Conservation (phyloP, 2,113 vertebrate genomes). For the Epinephelus moara region DNA sequence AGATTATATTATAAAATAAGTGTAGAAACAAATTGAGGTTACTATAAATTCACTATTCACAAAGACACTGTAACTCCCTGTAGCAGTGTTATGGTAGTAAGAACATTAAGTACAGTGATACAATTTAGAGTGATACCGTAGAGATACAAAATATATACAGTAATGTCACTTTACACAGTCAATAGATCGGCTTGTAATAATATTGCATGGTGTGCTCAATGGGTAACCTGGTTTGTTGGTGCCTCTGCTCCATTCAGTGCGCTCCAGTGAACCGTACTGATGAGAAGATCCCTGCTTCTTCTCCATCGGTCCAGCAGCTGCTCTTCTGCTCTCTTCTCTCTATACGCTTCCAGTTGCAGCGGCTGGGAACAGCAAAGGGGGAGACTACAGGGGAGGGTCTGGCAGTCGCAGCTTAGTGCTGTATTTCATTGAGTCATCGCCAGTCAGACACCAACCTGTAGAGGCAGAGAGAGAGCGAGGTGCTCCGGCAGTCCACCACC, state of each 20-base stretch:
- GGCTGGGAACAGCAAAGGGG: conserved; percentile 2
- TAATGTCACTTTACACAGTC: background rate
- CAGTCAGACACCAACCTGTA: conserved; percentile 43
- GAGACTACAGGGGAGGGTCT: conserved; percentile 36
- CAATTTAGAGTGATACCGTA: background rate
- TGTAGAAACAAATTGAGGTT: background rate
- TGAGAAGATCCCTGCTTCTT: conserved; percentile 77
- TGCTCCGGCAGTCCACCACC: conserved; percentile 33
- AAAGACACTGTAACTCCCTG: background rate
- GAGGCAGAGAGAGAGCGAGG: conserved; percentile 29
- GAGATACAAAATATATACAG: background rate
- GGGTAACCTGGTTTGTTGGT: conserved; percentile 76
- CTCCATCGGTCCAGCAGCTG: conserved; percentile 78
- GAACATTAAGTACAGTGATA: background rate
- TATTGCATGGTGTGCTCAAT: background rate
- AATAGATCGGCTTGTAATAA: background rate
- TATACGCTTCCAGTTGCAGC: conserved; percentile 15
- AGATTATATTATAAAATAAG: background rate
- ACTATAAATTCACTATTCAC: conserved; percentile 1
- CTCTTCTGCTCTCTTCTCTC: conserved; percentile 25
- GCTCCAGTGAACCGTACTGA: conserved; percentile 87
- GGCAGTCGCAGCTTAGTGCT: conserved; percentile 9
- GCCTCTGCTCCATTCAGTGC: conserved; percentile 81
- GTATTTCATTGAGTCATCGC: conserved; percentile 48
- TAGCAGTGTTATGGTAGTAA: background rate